Evolutionary conservation across 1,140 invertebrate species (phyloP).

Genomic region (Ooceraea biroi): DNA sequence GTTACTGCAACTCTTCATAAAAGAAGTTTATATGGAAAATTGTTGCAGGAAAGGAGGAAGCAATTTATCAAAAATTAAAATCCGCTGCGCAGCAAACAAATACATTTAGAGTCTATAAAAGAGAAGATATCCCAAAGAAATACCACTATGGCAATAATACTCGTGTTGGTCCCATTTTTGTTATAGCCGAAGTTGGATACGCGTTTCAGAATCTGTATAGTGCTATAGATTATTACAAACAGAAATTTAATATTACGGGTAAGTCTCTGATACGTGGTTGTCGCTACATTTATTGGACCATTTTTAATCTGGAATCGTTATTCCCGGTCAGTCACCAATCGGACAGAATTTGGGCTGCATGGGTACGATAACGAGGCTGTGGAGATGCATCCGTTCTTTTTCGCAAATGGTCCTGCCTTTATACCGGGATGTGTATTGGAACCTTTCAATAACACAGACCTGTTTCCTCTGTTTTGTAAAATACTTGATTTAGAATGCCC

Average conservation of each 20-base stretch:
- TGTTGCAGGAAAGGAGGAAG: slow-evolving; percentile 83
- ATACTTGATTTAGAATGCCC: slow-evolving; percentile 87
- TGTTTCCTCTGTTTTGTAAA: slow-evolving; percentile 90
- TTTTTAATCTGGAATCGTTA: slow-evolving; percentile 2
- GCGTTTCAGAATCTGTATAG: slow-evolving; percentile 87
- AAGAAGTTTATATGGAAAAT: slow-evolving; percentile 15
- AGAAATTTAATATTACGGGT: slow-evolving; percentile 86
- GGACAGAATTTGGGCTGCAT: slow-evolving; percentile 88
- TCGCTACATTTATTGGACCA: not conserved
- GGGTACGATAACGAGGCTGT: slow-evolving; percentile 88
- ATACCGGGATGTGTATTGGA: slow-evolving; percentile 85
- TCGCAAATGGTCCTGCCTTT: slow-evolving; percentile 90
- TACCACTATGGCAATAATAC: slow-evolving; percentile 88
- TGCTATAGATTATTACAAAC: slow-evolving; percentile 82
- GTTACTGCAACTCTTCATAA: slow-evolving; percentile 2
- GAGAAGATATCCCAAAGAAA: slow-evolving; percentile 86
- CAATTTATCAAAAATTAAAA: slow-evolving; percentile 87
- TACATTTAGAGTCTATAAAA: slow-evolving; percentile 87
- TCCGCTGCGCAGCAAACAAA: slow-evolving; percentile 80
- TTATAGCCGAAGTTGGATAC: slow-evolving; percentile 88
- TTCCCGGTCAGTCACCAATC: slow-evolving; percentile 83
- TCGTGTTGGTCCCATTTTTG: slow-evolving; percentile 87
- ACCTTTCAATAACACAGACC: slow-evolving; percentile 89
- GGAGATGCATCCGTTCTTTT: slow-evolving; percentile 90
- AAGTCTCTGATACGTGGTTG: slow-evolving; percentile 46